phyloP scores from a whole-genome alignment of 2,888 invertebrate species.

The Tanytarsus gracilentus region DNA sequence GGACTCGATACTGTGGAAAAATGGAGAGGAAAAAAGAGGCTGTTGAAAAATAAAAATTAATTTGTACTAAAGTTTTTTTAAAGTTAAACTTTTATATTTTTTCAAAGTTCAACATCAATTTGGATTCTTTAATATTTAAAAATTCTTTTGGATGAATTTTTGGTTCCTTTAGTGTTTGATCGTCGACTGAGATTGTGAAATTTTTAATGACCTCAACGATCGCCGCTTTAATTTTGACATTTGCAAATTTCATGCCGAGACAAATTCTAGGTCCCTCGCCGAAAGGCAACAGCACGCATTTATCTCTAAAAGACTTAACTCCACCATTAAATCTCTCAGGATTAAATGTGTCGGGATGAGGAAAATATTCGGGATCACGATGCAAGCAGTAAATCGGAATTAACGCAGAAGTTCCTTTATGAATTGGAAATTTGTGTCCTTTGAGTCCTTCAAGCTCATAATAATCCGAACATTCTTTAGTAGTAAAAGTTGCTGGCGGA shows the following conservation, averaged over 20 bases:
- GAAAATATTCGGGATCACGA: constrained; percentile 35
- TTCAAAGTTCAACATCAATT: constrained; percentile 38
- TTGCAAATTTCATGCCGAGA: constrained; percentile 40
- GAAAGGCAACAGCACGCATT: constrained; percentile 11
- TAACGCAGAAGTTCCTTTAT: background rate
- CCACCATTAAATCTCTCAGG: constrained; percentile 22
- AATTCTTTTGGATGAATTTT: constrained; percentile 34
- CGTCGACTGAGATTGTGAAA: constrained; percentile 34
- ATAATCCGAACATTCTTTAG: background rate
- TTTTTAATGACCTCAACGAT: constrained; percentile 37
- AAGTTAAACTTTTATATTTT: too few species aligned
- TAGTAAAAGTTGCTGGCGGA: background rate
- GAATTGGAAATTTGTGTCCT: constrained; percentile 1
- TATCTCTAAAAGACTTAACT: constrained; percentile 14
- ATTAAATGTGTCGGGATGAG: constrained; percentile 1
- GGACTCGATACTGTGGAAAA: background rate
- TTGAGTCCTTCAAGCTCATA: constrained; percentile 16
- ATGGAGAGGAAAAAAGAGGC: background rate
- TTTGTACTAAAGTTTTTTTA: background rate
- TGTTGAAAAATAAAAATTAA: background rate
- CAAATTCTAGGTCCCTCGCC: constrained; percentile 20
- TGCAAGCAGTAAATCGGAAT: constrained; percentile 37
- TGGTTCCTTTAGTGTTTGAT: constrained; percentile 37
- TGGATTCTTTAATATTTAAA: constrained; percentile 35
- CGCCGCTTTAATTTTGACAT: constrained; percentile 38